Conservation (phyloP, 2,113 vertebrate genomes). For the Istiophorus platypterus region DNA sequence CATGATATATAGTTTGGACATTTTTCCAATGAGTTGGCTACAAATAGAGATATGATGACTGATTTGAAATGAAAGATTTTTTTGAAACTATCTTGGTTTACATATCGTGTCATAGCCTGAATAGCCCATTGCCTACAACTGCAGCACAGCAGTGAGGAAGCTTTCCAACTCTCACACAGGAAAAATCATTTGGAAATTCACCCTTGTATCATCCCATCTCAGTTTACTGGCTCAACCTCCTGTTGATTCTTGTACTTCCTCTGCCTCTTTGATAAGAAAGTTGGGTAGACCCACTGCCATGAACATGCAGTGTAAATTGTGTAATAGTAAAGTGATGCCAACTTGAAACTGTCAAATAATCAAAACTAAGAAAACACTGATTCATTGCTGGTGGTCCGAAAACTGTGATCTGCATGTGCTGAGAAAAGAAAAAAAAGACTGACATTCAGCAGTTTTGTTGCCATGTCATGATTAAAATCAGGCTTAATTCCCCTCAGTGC, state of each 20-base stretch:
- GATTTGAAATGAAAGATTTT: slow-evolving; percentile 1
- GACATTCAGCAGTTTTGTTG: slow-evolving; percentile 29
- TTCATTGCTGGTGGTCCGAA: slow-evolving; percentile 42
- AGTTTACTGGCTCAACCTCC: slow-evolving; percentile 84
- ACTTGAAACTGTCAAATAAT: slow-evolving; percentile 64
- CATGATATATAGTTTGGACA: neutral
- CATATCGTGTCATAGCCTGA: slow-evolving; percentile 23
- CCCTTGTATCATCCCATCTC: slow-evolving; percentile 79
- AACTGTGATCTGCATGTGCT: slow-evolving; percentile 15
- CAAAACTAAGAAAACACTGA: slow-evolving; percentile 62
- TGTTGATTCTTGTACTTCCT: slow-evolving; percentile 87
- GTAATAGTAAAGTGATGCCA: slow-evolving; percentile 58
- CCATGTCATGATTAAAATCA: slow-evolving; percentile 41
- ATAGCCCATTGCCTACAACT: slow-evolving; percentile 23
- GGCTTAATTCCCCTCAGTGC: slow-evolving; percentile 30
- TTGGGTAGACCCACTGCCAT: slow-evolving; percentile 77
- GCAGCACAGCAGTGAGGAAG: slow-evolving; percentile 35
- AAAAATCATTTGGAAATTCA: slow-evolving; percentile 79
- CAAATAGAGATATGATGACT: neutral
- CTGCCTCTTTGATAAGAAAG: slow-evolving; percentile 85
- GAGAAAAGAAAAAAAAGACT: slow-evolving; percentile 23
- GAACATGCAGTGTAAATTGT: slow-evolving; percentile 63
- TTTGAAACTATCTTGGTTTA: slow-evolving; percentile 8
- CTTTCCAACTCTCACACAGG: slow-evolving; percentile 72
- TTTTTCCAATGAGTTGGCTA: neutral